Percentiles rank a stretch among this genome's conserved stretches.
These are phyloP conservation scores for Micropoecilia bifurca DNA, from an alignment of 2,797 vertebrate species.

Conservation along the genomic window DNA sequence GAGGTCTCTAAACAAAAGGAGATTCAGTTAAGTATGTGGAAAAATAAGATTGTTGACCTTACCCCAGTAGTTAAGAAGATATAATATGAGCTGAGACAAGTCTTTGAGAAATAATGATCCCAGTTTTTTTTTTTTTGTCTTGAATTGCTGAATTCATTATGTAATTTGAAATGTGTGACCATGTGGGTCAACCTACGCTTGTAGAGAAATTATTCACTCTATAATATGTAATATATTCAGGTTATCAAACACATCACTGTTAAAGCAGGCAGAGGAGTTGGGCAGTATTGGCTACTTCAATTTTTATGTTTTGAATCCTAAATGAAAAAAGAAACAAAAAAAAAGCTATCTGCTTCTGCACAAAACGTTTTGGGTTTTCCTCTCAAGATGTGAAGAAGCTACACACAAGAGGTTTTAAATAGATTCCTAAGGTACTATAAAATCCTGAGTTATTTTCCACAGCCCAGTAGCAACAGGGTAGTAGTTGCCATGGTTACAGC, in stretches of 20 bases:
- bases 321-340: background rate
- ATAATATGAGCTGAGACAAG: background rate
- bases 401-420: slow-evolving; percentile 42
- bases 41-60: slow-evolving; percentile 29
- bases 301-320: slow-evolving; percentile 1
- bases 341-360: background rate
- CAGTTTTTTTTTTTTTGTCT: slow-evolving; percentile 9
- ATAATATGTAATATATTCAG: no score
- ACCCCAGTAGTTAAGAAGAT: slow-evolving; percentile 9
- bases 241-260: slow-evolving; percentile 3
- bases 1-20: slow-evolving; percentile 34
- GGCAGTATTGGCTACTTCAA: background rate
- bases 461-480: slow-evolving; percentile 30
- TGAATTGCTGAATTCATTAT: background rate
- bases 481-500: slow-evolving; percentile 65
- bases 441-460: slow-evolving; percentile 41
- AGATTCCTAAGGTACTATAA: slow-evolving; percentile 40
- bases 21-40: slow-evolving; percentile 21
- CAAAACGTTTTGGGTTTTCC: slow-evolving; percentile 16
- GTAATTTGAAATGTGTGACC: background rate
- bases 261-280: background rate
- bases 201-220: slow-evolving; percentile 1
- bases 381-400: slow-evolving; percentile 11
- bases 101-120: slow-evolving; percentile 7
- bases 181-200: background rate